Base-by-base conservation (phyloP, 2,888 invertebrate species). In the Nineta flava region DNA sequence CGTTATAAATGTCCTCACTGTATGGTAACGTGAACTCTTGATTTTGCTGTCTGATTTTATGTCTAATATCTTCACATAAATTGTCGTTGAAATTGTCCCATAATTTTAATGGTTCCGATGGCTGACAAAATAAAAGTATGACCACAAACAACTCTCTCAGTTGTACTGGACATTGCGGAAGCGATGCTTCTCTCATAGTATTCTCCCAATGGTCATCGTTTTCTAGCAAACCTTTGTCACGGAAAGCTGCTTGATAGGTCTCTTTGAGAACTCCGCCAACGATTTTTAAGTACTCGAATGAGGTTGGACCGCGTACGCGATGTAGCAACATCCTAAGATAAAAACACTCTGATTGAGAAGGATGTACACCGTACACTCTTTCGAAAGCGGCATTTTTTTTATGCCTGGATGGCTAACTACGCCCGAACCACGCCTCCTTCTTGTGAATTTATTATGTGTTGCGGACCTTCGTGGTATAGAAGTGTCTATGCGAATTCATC, bases 241-340 rank as follows among this genome's bases (percentile, higher is more conserved):
- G 55, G 55, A 51, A 53, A 52, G 51, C 52, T 38, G 48, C 53
- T 53, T 43, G 56, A 52, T 51, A 55, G 15, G 52, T 0, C 61
- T 65, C 0, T 67, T 66, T 7, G n/a, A 56, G 9, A 43, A 53
- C 35, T 12, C 60, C 58, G 46, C 17, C 12, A 40, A 40, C 40
- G 40, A 15, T 40, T 10, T n/a, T 17, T 16, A 63, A 48, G 50
- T 60, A 51, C 48, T 58, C 50, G 52, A 57, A 63, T 52, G 55
- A 57, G 32, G 46, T 57, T n/a, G 59, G 56, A 19, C 59, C 61
- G 54, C 54, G 56, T 1, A 60, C 53, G 34, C 57, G 53, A 1
- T 57, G 51, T 16, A 63, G 53, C 6, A 63, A 51, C 19, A 61
- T 46, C 32, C 59, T 53, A 10, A 62, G 51, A 48, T 57, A 54